phyloP scores from a whole-genome alignment of 2,797 vertebrate genomes.

The Pterois miles region DNA sequence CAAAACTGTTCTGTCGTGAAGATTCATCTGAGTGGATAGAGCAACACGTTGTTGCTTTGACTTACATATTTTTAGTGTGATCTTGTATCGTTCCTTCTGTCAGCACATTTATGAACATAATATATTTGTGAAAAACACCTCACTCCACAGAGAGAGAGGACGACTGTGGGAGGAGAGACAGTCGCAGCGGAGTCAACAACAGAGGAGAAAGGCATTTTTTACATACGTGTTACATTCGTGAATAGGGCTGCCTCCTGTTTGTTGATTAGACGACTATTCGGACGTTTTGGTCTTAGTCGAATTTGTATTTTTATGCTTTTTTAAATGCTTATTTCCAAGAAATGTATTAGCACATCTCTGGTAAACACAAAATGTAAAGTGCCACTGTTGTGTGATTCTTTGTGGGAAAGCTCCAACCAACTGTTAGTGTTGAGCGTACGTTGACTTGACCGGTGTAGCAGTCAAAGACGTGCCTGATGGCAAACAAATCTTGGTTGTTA shows the following conservation, averaged over 20 bases:
- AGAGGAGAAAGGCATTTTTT: slow-evolving; percentile 4
- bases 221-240: background rate
- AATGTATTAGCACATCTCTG: too few relatives aligned
- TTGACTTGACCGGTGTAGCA: background rate
- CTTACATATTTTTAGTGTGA: background rate
- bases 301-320: too few relatives aligned
- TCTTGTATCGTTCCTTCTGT: slow-evolving; percentile 12
- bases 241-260: too few relatives aligned
- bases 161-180: slow-evolving; percentile 42
- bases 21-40: background rate
- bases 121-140: slow-evolving; percentile 36
- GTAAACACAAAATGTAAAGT: too few relatives aligned
- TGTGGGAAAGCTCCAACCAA: too few relatives aligned
- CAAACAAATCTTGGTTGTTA: background rate
- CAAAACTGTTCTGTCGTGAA: background rate
- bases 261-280: background rate
- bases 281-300: background rate
- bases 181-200: slow-evolving; percentile 11
- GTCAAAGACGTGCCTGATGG: background rate
- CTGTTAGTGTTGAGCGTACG: too few relatives aligned
- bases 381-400: background rate
- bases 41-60: background rate
- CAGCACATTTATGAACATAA: slow-evolving; percentile 20
- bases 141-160: slow-evolving; percentile 3
- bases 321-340: too few relatives aligned